These are phyloP conservation scores for Orientallactaga sibirica DNA, from an alignment of 2,797 vertebrate species.

Conservation along the genomic window DNA sequence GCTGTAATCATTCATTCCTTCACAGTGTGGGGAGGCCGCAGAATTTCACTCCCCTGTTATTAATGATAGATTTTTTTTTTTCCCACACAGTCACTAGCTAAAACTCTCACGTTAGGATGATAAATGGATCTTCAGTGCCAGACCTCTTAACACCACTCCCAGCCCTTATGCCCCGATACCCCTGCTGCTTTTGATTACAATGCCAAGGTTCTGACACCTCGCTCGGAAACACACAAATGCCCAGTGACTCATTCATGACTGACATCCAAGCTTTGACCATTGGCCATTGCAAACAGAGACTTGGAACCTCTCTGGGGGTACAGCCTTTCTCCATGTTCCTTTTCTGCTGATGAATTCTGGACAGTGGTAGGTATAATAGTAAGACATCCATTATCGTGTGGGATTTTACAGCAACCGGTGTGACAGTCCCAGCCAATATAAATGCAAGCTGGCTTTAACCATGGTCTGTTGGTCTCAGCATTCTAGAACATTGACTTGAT, in stretches of 20 bases:
- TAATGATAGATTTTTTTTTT: conserved; percentile 13
- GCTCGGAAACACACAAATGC: background rate
- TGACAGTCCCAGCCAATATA: conserved; percentile 53
- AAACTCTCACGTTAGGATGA: background rate
- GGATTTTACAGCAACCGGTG: background rate
- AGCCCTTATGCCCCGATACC: background rate
- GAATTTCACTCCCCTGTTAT: background rate
- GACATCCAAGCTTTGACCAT: background rate
- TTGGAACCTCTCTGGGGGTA: background rate
- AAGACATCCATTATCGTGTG: conserved; percentile 20
- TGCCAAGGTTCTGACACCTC: background rate
- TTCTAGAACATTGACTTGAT: conserved; percentile 33
- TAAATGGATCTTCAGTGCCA: background rate
- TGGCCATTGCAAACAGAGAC: conserved; percentile 33
- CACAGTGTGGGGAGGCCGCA: background rate
- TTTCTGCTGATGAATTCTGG: conserved; percentile 60
- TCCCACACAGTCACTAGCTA: background rate
- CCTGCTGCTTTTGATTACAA: background rate
- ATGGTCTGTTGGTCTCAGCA: conserved; percentile 2
- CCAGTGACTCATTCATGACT: background rate
- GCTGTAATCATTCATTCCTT: conserved; percentile 18
- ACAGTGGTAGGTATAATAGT: background rate
- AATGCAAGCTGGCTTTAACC: conserved; percentile 26
- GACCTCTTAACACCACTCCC: background rate
- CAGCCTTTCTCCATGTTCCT: conserved; percentile 41